These are phyloP conservation scores for Lasiommata megera DNA, from an alignment of 2,888 invertebrate species.

Conservation along the genomic window DNA sequence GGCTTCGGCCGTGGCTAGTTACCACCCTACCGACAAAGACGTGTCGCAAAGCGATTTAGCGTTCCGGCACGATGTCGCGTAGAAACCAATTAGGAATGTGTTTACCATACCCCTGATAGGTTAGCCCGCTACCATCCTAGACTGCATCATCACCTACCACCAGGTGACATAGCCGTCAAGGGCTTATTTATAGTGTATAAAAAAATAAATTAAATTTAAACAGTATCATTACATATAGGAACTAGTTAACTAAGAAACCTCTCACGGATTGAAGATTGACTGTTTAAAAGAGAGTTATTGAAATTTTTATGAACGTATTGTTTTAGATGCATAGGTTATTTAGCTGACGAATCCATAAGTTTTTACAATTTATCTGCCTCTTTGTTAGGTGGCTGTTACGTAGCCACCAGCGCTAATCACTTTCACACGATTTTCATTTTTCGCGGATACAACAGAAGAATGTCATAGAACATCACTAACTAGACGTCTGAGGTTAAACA, in stretches of 20 bases:
- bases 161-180: no score
- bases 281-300: not conserved
- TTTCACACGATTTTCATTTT: constrained; percentile 8
- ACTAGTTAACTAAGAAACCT: constrained; percentile 3
- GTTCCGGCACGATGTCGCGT: no score
- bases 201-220: no score
- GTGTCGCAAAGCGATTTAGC: no score
- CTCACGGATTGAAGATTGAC: not conserved
- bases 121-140: no score
- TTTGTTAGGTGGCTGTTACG: not conserved
- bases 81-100: no score
- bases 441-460: not conserved
- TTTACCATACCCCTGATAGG: no score
- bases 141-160: no score
- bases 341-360: not conserved
- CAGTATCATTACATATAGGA: not conserved
- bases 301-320: not conserved
- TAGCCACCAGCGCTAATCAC: constrained; percentile 2
- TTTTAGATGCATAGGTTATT: constrained; percentile 3
- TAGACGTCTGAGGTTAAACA: constrained; percentile 17
- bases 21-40: no score
- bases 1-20: no score
- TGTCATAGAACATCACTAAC: constrained; percentile 23
- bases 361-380: not conserved
- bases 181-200: no score